Evolutionary conservation across 2,888 invertebrate species (phyloP).

Genomic region (Bugulina stolonifera): DNA sequence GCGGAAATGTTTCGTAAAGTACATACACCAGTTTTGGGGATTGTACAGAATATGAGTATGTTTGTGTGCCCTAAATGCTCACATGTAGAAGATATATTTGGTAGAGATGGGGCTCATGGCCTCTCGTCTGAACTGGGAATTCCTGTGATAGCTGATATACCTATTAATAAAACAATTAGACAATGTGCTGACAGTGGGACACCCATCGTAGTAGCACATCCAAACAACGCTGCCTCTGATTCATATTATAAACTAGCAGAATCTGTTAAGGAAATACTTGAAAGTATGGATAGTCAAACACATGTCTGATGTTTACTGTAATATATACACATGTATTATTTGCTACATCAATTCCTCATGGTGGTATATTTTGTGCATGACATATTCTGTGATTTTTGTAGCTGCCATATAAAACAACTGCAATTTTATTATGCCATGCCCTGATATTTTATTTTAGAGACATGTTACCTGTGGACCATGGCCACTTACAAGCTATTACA

Average conservation of each 20-base stretch:
- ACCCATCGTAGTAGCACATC: conserved; percentile 67
- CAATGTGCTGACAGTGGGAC: conserved; percentile 67
- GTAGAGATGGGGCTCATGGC: conserved; percentile 58
- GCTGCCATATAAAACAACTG: too few relatives aligned
- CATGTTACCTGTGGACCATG: too few relatives aligned
- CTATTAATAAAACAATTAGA: conserved; percentile 66
- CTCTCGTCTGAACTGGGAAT: conserved; percentile 58
- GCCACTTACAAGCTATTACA: too few relatives aligned
- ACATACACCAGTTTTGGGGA: conserved; percentile 64
- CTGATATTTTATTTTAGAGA: too few relatives aligned
- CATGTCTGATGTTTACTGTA: too few relatives aligned
- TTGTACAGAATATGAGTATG: conserved; percentile 84
- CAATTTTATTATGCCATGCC: too few relatives aligned
- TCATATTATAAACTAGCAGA: conserved; percentile 11
- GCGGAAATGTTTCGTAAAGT: conserved; percentile 81
- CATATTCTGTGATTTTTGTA: too few relatives aligned
- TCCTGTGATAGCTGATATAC: conserved; percentile 63
- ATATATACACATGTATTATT: too few relatives aligned
- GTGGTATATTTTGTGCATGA: too few relatives aligned
- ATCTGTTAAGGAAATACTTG: not conserved
- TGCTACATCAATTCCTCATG: too few relatives aligned
- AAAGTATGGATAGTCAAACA: too few relatives aligned
- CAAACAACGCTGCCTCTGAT: conserved; percentile 46
- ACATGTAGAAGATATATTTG: conserved; percentile 68
- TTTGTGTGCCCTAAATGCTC: conserved; percentile 73